These are phyloP conservation scores for Rissa tridactyla DNA, from an alignment of 2,113 vertebrate species.

Conservation along the genomic window DNA sequence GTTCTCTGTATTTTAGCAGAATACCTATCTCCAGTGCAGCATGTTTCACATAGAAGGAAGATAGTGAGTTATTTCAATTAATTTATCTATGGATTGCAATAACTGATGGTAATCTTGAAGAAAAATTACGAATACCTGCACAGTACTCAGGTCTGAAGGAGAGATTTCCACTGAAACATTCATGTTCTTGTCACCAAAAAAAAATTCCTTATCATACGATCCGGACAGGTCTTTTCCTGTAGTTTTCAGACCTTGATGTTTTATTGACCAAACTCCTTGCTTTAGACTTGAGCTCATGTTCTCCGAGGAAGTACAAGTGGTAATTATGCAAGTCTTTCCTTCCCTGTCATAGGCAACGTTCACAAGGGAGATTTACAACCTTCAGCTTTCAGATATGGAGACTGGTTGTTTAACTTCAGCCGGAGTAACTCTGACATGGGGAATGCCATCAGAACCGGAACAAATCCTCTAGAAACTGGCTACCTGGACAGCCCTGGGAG, in stretches of 20 bases:
- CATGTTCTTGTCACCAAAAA: not conserved
- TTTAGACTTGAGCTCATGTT: conserved; percentile 70
- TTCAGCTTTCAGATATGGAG: conserved; percentile 66
- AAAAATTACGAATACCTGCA: not conserved
- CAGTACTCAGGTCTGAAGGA: not conserved
- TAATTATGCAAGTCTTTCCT: conserved; percentile 76
- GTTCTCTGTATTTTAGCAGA: not conserved
- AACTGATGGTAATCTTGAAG: not conserved
- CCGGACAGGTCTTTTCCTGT: conserved; percentile 40
- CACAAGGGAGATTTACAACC: conserved; percentile 72
- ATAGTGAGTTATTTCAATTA: not conserved
- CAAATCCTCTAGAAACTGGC: not conserved
- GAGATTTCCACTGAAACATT: not conserved
- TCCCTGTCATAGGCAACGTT: conserved; percentile 71
- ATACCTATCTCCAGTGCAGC: not conserved
- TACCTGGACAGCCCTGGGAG: not conserved
- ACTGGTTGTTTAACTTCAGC: conserved; percentile 60
- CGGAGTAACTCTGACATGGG: conserved; percentile 48
- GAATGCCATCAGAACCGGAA: conserved; percentile 47
- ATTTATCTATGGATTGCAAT: not conserved
- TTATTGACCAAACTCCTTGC: conserved; percentile 61
- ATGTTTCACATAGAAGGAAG: not conserved
- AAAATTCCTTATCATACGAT: conserved; percentile 12
- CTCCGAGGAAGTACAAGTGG: conserved; percentile 71
- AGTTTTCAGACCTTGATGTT: conserved; percentile 54